Conservation (phyloP, 2,888 invertebrate genomes). For the Drosophila birchii region DNA sequence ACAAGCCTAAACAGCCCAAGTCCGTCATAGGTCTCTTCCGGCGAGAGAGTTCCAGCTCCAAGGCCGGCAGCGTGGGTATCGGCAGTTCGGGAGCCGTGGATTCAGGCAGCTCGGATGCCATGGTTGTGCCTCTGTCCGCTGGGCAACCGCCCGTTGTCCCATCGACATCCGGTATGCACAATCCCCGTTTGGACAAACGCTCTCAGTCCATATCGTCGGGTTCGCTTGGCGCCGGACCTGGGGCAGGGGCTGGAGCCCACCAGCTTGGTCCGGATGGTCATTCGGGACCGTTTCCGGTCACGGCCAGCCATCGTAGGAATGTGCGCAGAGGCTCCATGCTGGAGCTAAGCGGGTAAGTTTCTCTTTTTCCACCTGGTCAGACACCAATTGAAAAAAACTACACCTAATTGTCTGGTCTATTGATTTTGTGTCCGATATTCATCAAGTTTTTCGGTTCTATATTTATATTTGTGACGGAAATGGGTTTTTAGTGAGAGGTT, state of each 20-base stretch:
- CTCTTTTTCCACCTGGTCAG: slow-evolving; percentile 13
- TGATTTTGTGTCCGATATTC: slow-evolving; percentile 12
- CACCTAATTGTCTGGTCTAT: slow-evolving; percentile 28
- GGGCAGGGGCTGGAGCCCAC: slow-evolving; percentile 50
- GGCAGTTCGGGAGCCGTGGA: slow-evolving; percentile 85
- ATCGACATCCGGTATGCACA: slow-evolving; percentile 73
- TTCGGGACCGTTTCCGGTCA: slow-evolving; percentile 88
- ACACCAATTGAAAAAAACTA: slow-evolving; percentile 11
- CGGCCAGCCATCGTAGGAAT: slow-evolving; percentile 89
- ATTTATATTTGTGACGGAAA: slow-evolving; percentile 2
- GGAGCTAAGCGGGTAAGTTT: slow-evolving; percentile 91
- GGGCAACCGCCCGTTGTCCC: slow-evolving; percentile 40
- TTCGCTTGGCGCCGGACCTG: slow-evolving; percentile 65
- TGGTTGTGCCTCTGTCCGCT: slow-evolving; percentile 69
- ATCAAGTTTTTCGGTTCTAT: slow-evolving; percentile 11
- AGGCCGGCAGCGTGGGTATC: slow-evolving; percentile 85
- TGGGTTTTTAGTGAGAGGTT: background rate
- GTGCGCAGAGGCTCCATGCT: slow-evolving; percentile 92
- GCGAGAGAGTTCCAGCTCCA: slow-evolving; percentile 91
- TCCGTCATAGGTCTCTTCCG: slow-evolving; percentile 96
- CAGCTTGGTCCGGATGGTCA: slow-evolving; percentile 84
- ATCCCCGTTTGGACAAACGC: slow-evolving; percentile 80
- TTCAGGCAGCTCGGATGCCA: slow-evolving; percentile 86
- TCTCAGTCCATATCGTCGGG: slow-evolving; percentile 81
- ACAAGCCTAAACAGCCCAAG: slow-evolving; percentile 93